Evolutionary conservation across 2,797 vertebrate genomes (phyloP).

Genomic region (Thripadectes ignobilis): DNA sequence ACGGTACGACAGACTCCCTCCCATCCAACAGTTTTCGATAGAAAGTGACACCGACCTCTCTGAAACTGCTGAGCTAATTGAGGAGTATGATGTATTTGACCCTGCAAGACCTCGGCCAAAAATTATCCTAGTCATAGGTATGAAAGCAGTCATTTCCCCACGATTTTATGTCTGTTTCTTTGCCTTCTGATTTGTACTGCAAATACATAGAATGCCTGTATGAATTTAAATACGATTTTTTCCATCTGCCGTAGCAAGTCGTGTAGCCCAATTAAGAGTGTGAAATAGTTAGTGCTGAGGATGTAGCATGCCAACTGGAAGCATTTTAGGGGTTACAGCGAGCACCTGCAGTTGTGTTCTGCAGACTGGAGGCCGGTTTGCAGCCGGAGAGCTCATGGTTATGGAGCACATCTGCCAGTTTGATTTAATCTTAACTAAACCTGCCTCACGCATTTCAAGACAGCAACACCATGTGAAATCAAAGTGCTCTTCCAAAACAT

Average conservation of each 20-base stretch:
- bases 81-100: constrained; percentile 97
- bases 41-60: constrained; percentile 98
- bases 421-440: neutral
- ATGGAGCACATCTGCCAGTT: neutral
- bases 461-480: neutral
- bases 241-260: neutral
- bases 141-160: neutral
- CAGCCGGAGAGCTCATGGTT: neutral
- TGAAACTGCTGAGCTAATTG: constrained; percentile 96
- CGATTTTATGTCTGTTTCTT: neutral
- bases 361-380: neutral
- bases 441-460: neutral
- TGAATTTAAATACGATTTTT: neutral
- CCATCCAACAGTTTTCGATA: constrained; percentile 98
- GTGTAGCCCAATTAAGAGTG: neutral
- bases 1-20: constrained; percentile 93
- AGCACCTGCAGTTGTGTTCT: neutral
- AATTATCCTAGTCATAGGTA: constrained; percentile 97
- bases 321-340: neutral
- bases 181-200: neutral
- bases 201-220: neutral
- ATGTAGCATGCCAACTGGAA: neutral
- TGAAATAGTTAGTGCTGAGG: neutral
- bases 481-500: neutral
- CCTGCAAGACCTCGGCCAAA: constrained; percentile 90